Evolutionary conservation across 2,888 invertebrate species (phyloP).

Genomic region (Cinara cedri): DNA sequence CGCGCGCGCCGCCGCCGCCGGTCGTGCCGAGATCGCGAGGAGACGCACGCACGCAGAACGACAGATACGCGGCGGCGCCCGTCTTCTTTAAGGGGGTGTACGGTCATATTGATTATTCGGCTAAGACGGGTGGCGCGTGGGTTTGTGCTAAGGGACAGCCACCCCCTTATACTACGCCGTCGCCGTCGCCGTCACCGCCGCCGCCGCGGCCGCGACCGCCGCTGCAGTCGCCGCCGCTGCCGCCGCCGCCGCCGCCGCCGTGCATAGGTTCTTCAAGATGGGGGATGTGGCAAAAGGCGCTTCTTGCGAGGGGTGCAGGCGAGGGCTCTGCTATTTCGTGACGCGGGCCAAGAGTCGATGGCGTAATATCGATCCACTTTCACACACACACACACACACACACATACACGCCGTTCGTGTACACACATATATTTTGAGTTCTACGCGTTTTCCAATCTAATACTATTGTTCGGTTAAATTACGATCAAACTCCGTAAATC

Average conservation of each 20-base stretch:
- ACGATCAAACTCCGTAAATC: neutral
- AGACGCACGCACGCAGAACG: slow-evolving; percentile 31
- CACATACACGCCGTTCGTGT: neutral
- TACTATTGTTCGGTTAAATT: neutral
- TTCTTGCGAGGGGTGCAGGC: slow-evolving; percentile 18
- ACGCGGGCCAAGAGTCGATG: slow-evolving; percentile 54
- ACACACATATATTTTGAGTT: neutral
- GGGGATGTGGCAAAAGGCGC: slow-evolving; percentile 44
- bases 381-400: slow-evolving; percentile 36
- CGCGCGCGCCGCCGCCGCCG: too few relatives aligned
- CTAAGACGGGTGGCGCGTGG: slow-evolving; percentile 56
- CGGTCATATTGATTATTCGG: slow-evolving; percentile 53
- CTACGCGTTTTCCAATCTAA: neutral
- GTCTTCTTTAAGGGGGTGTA: slow-evolving; percentile 54
- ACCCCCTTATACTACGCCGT: slow-evolving; percentile 45
- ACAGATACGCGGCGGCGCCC: slow-evolving; percentile 43
- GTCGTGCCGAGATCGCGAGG: slow-evolving; percentile 3
- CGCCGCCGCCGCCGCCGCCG: slow-evolving; percentile 12
- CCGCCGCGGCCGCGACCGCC: slow-evolving; percentile 39
- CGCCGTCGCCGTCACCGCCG: neutral
- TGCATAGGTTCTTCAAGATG: slow-evolving; percentile 40
- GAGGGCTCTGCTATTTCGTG: slow-evolving; percentile 21
- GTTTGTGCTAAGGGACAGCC: slow-evolving; percentile 50
- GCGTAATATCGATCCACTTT: slow-evolving; percentile 49
- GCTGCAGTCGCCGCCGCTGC: slow-evolving; percentile 38